Evolutionary conservation across 2,113 vertebrate species (phyloP).

Genomic region (Rynchops niger): DNA sequence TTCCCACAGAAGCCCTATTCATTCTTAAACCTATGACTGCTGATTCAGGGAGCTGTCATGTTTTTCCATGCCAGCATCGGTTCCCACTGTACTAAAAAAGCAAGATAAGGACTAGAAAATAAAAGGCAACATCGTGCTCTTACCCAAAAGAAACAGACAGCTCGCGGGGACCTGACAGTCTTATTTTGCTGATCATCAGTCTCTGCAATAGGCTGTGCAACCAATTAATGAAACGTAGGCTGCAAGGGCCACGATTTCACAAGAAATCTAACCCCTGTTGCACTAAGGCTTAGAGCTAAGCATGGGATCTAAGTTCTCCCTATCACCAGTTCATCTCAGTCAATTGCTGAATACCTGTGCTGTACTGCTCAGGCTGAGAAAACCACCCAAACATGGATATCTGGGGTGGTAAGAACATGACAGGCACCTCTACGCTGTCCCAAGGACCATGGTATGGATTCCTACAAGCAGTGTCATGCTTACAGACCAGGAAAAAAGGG

Average conservation of each 20-base stretch:
- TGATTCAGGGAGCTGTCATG: conserved; percentile 49
- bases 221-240: not conserved
- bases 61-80: not conserved
- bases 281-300: not conserved
- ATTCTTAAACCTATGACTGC: conserved; percentile 22
- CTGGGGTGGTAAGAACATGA: not conserved
- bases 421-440: not conserved
- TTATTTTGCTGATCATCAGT: not conserved
- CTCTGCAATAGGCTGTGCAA: not conserved
- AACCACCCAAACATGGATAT: not conserved
- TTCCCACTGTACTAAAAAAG: not conserved
- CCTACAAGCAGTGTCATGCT: rapidly evolving
- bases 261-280: not conserved
- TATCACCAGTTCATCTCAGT: not conserved
- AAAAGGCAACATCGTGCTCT: not conserved
- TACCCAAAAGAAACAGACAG: not conserved
- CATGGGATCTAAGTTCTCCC: not conserved
- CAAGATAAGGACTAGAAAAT: conserved; percentile 30
- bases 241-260: not conserved
- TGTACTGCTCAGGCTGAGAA: not conserved
- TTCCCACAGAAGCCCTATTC: conserved; percentile 29
- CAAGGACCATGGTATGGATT: rapidly evolving
- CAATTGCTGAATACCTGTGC: not conserved
- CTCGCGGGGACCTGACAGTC: not conserved
- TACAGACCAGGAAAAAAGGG: not conserved